Percentiles rank a stretch among this genome's conserved stretches.
Evolutionary conservation across 2,113 vertebrate species (phyloP).

Genomic region (Progne subis): DNA sequence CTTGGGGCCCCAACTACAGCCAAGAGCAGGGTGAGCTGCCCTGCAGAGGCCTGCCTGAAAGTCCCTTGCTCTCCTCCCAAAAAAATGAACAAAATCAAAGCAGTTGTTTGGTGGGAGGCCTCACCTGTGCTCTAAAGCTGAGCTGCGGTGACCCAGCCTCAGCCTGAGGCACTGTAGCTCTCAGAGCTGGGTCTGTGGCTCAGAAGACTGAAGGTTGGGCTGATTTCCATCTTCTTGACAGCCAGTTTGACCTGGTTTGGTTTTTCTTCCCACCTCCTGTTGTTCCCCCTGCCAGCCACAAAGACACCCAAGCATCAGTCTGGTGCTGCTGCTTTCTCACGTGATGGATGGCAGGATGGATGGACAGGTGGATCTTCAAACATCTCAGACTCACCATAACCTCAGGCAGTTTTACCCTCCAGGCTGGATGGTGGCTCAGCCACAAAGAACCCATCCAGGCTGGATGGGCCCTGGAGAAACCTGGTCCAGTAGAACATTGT

Average conservation of each 20-base stretch:
- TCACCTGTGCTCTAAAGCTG: accelerated
- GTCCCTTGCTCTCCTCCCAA: not conserved
- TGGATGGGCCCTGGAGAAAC: not conserved
- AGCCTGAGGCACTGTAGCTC: not conserved
- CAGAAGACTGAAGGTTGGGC: not conserved
- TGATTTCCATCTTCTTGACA: not conserved
- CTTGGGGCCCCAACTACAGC: not conserved
- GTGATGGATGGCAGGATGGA: not conserved
- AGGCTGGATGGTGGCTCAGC: not conserved
- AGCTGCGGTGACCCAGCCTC: not conserved
- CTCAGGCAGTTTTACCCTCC: not conserved
- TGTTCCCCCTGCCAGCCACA: not conserved
- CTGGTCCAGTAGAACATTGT: not conserved
- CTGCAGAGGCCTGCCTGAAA: not conserved
- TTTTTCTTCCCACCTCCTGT: accelerated
- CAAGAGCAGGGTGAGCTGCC: not conserved
- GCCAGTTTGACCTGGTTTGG: not conserved
- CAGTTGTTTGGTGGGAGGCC: not conserved
- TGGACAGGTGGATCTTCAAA: no score
- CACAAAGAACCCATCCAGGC: not conserved
- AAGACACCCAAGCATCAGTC: not conserved
- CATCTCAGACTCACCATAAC: not conserved
- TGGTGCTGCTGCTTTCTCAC: not conserved
- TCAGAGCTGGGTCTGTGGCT: accelerated
- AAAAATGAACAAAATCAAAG: not conserved